Conservation (phyloP, 2,888 invertebrate species). For the Drosophila yooni region DNA sequence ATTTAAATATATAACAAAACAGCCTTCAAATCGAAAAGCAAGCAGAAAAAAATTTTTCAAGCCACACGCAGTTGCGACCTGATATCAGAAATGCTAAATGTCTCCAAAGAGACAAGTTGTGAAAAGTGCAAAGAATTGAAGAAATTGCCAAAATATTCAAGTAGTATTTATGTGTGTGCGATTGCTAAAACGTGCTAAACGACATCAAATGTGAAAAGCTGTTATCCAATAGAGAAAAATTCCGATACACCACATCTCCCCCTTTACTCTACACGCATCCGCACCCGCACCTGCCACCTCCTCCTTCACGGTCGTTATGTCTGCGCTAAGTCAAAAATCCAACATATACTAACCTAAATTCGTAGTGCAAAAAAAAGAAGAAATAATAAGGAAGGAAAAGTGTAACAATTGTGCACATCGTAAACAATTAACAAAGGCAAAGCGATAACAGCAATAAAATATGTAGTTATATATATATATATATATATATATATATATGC, state of each 20-base stretch:
- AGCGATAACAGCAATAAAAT: constrained; percentile 47
- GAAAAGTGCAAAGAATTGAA: constrained; percentile 45
- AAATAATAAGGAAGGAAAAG: constrained; percentile 1
- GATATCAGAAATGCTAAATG: constrained; percentile 34
- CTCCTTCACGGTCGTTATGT: constrained; percentile 49
- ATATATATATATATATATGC: constrained; percentile 38
- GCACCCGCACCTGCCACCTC: constrained; percentile 50
- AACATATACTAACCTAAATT: constrained; percentile 51
- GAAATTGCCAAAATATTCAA: constrained; percentile 31
- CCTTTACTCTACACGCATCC: constrained; percentile 36
- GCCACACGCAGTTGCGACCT: constrained; percentile 30
- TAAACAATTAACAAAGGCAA: constrained; percentile 38
- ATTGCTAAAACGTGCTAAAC: constrained; percentile 41
- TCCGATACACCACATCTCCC: constrained; percentile 58
- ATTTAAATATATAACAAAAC: constrained; percentile 1
- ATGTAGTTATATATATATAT: constrained; percentile 43
- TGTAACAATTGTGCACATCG: constrained; percentile 29
- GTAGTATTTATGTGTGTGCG: constrained; percentile 29
- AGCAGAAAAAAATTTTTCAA: constrained; percentile 7
- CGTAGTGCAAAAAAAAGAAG: constrained; percentile 37
- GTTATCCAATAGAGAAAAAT: constrained; percentile 78
- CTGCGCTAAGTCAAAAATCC: constrained; percentile 47
- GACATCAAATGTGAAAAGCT: constrained; percentile 57
- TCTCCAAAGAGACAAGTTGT: constrained; percentile 45
- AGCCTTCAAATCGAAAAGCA: not conserved